Base-by-base conservation (phyloP, 2,797 vertebrate genomes). In the Melanotaenia trifasciata region DNA sequence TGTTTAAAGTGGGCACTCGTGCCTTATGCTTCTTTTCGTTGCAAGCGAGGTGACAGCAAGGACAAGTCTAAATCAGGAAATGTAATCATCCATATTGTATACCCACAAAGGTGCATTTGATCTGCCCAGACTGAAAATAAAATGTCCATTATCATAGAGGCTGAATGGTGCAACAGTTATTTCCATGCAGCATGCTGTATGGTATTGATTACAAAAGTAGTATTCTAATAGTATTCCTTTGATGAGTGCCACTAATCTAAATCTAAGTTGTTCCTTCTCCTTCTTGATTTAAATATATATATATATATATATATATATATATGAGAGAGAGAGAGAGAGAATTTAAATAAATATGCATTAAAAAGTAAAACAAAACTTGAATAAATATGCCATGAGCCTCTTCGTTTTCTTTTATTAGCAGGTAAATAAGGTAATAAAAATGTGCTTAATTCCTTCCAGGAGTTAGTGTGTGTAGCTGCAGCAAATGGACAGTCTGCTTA, bases 11-110 rank as follows among this genome's bases (percentile, higher is more conserved):
- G 0, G 14, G 10, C 7, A 26, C 32, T 58, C 28, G 1, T 30
- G 36, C 64, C 16, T 47, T 47, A 54, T 60, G 22, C 83, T 64
- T 71, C 40, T 43, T 67, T 64, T 40, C 26, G 47, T 35, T 32
- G 61, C 40, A 14, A 61, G 53, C 40, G 43, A 70, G 85, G 77
- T 84, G 78, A 87, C 61, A 10, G 65, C 69, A 58, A 84, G 76
- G 78, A 38, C 75, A 65, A 50, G 36, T 65, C 38, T 20, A 40
- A 70, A 67, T 76, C 73, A 32, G 53, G 53, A 58, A 58, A 66
- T 53, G 73, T 57, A 78, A 64, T 76, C 76, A 58, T 51, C 66
- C 13, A 51, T 33, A 18, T 11, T 26, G 24, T 8, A 38, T 4
- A 68, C 5, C 3, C 30, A 36, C 32, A 22, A 72, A 71, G 56